Evolutionary conservation across 2,113 vertebrate species (phyloP), one percentile per base, ranked within the genome.

Genomic region (Anhinga rufa): DNA sequence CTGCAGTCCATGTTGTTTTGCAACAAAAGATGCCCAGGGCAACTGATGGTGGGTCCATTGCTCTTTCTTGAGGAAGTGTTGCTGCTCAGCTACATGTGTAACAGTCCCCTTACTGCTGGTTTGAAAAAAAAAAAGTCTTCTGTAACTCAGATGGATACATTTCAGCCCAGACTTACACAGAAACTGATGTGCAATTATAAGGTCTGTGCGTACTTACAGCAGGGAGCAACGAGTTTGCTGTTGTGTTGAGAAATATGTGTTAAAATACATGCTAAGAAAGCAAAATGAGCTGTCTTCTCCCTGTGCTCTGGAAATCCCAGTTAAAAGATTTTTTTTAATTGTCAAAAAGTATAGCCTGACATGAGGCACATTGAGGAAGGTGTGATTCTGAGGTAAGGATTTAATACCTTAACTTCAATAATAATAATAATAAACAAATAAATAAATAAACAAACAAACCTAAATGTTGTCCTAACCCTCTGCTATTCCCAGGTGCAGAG

Each of bases 31-130:
- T 75, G 44, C 25, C 14, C 20, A 19, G 24, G 44, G 25, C 26
- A 85, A 7, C 25, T 24, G 31, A 12, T 31, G 17, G 40, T 0
- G 4, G 4, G 7, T 66, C 42, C 18, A 7, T 34, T 2, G 10
- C 9, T 31, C 7, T 28, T 36, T 10, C 29, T 22, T 55, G 46
- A 83, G 40, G 26, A 85, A 54, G 17, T 15, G 25, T 21, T 80
- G 20, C 38, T 77, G 28, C 25, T 70, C 34, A 6, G 3, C 7
- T 84, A 5, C 2, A 0, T 0, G 0, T 40, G 16, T 75, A 61
- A 57, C 19, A 49, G 58, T 57, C 25, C 10, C 13, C 20, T 52
- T 75, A 13, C 38, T 64, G 20, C 20, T 57, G 31, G 7, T 7
- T 78, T 20, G 15, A 29, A 21, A 51, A 32, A 52, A 32, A 48